Base-by-base conservation (phyloP, 2,113 vertebrate genomes). In the Thalassarche chlororhynchos region DNA sequence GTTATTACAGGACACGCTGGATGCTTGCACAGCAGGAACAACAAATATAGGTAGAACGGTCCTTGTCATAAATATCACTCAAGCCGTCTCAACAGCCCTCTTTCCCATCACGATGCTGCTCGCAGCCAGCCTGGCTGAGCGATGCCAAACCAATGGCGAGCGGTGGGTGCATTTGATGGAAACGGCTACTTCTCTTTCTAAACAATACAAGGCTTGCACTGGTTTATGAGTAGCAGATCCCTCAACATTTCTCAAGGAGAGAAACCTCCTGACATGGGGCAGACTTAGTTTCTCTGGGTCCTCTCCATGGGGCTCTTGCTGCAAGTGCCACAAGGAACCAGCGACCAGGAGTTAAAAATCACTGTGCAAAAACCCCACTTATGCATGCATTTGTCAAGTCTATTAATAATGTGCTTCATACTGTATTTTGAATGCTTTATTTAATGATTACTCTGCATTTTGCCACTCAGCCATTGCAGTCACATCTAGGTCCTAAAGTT, bases 11-110 rank as follows among this genome's bases (percentile, higher is more conserved):
- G 87, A 38, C 74, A 29, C 5, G 16, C 60, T 87, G 87, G 72
- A 40, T 82, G 94, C 95, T 95, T 75, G 78, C 65, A 46, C 65
- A 93, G 69, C 81, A 60, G 87, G 90, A 82, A 82, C 84, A 78
- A 25, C 90, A 93, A 95, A 84, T 78, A 51, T 5, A 94, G 77
- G 68, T 83, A 25, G 68, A 77, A 71, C 5, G 4, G 46, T 64
- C 84, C 74, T 89, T 84, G 69, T 78, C 84, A 62, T 78, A 93
- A 87, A 74, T 81, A 93, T 36, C 84, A 74, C 64, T 84, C 42
- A 5, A 61, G 65, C 46, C 8, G 1, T 25, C 66, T 8, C 72
- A 47, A 46, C 82, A 81, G 81, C 77, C 34, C 52, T 68, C 70
- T 77, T 47, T 49, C 64, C 77, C 80, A 21, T 52, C 84, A 2